Evolutionary conservation across 2,797 vertebrate genomes (phyloP), one percentile per base, ranked within the genome.

Genomic region (Acanthiza pusilla): DNA sequence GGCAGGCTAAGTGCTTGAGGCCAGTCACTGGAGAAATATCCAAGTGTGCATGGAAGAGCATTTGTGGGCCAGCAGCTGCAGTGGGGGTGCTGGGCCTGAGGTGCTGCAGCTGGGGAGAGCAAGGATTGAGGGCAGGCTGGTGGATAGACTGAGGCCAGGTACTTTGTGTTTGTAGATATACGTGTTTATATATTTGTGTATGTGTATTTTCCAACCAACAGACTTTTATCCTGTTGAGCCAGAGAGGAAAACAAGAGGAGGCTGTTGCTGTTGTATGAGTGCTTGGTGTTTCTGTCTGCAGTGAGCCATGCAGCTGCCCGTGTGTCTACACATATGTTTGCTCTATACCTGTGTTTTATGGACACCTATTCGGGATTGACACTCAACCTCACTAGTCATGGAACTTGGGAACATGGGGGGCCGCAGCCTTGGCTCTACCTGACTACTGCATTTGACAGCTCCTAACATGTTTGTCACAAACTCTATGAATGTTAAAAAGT

Each of bases 401-500:
- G 43, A 20, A 40, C 22, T 9, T 62, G 71, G 40, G 43, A 22
- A 40, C 22, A 11, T 62, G 71, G 54, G 58, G 29, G 63, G 45
- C 53, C 66, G 45, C 42, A 83, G 45, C 71, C 51, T 78, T 5
- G 0, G n/a, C 68, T 93, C 71, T 67, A 0, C 50, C 73, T 91
- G 71, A 17, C 40, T 70, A 6, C 36, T 34, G 47, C 45, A 50
- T 57, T 79, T 93, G 74, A 67, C 84, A 83, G 5, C 62, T 81
- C 20, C 42, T 29, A 51, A 67, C 2, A 2, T 73, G 34, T 73
- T 91, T 71, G 68, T 17, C 70, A 48, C 65, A 79, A 95, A 65
- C 16, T 68, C 55, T 73, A 40, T 71, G 78, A 95, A 89, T 83
- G 77, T 38, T 85, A 68, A 94, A 89, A 85, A 82, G 67, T 55